Base-by-base conservation (phyloP, 2,797 vertebrate genomes). In the Chanos chanos region DNA sequence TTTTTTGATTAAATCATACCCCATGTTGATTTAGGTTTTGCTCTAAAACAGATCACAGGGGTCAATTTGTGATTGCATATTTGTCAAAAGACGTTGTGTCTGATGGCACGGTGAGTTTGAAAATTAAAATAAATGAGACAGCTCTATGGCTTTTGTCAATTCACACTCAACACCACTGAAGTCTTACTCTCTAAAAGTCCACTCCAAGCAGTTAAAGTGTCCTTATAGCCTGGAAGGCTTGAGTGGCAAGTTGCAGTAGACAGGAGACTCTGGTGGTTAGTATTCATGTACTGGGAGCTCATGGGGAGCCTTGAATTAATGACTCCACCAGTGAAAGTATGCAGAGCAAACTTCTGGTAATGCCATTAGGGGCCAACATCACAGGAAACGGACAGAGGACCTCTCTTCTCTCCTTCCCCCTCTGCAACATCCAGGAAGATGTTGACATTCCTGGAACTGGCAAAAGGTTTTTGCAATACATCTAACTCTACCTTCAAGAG, bases 241-340 rank as follows among this genome's bases (percentile, higher is more conserved):
- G 50, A 45, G 5, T 50, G 44, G 34, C 36, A 47, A 41, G 27
- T 30, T 13, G 41, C 71, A 68, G 76, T 70, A 66, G 61, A 61
- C 52, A 68, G 53, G 71, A 75, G 52, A 64, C 56, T 36, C 5
- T 30, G 43, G 47, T 59, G 73, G 71, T 72, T 67, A 64, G 62
- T 19, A 25, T 9, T 45, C 50, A 63, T 74, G 61, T 48, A 44
- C 45, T 44, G 56, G 66, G 61, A 70, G 64, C 56, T 65, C 49
- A 8, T 61, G 56, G 64, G 59, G 73, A 70, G 76, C 66, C 40
- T 40, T 40, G 33, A 4, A 58, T 66, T 87, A 83, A 88, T 78
- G 81, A 74, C 49, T 88, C 64, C 72, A 80, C 57, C 86, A 86
- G 87, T 73, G 60, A 74, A 88, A 85, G 73, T 81, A 87, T 88